Conservation (phyloP, 2,113 vertebrate species). For the Amphiprion percula region DNA sequence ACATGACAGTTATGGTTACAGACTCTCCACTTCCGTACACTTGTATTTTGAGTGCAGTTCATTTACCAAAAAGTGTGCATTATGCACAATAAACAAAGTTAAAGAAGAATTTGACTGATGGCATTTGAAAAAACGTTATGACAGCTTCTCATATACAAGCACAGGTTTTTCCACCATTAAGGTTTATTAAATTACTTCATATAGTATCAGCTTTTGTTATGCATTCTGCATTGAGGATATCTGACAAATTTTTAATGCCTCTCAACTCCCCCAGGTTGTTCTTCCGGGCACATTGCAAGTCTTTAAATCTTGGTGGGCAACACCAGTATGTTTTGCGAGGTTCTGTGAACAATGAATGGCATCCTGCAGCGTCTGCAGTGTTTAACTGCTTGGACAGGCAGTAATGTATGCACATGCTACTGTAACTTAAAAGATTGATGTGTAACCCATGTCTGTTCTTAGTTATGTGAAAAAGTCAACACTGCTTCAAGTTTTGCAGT, state of each 20-base stretch:
- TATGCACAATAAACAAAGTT: too few relatives aligned
- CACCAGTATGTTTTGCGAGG: background rate
- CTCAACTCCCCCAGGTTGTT: background rate
- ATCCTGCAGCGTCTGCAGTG: constrained; percentile 7
- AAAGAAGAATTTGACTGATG: too few relatives aligned
- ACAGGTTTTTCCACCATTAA: too few relatives aligned
- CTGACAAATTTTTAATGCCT: background rate
- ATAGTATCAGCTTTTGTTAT: too few relatives aligned
- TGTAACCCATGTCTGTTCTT: constrained; percentile 10
- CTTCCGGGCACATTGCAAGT: background rate
- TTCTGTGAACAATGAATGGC: constrained; percentile 26
- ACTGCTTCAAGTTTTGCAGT: constrained; percentile 4
- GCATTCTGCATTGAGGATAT: background rate
- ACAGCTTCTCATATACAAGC: too few relatives aligned
- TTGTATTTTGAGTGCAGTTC: too few relatives aligned
- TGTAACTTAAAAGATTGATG: constrained; percentile 21
- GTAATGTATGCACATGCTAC: background rate
- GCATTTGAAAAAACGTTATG: too few relatives aligned
- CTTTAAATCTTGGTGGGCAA: background rate
- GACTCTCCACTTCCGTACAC: too few relatives aligned
- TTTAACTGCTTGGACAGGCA: constrained; percentile 16
- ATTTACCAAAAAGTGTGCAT: too few relatives aligned
- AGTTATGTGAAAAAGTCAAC: constrained; percentile 5
- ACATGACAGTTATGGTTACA: too few relatives aligned
- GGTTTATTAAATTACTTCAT: too few relatives aligned